Percentiles rank a stretch among this genome's conserved stretches.
Evolutionary conservation across 2,888 invertebrate genomes (phyloP).

Genomic region (Acleris literana): DNA sequence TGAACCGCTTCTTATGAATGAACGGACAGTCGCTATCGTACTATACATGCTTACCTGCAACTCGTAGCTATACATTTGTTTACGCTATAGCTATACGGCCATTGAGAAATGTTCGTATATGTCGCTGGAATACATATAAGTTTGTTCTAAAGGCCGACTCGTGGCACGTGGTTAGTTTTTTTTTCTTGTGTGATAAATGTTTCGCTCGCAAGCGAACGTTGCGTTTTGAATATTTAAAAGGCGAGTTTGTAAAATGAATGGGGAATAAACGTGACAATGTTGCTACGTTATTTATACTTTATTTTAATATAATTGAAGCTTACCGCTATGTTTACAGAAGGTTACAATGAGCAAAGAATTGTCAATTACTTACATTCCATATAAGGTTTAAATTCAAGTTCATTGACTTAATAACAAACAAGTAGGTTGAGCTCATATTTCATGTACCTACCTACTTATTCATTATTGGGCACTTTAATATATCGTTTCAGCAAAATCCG

Average conservation of each 20-base stretch:
- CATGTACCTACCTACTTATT: too few relatives aligned
- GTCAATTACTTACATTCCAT: too few relatives aligned
- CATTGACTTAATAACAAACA: too few relatives aligned
- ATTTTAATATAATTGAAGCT: background rate
- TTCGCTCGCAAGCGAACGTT: constrained; percentile 36
- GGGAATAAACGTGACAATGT: constrained; percentile 11
- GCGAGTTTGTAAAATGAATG: constrained; percentile 23
- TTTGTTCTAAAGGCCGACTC: constrained; percentile 50
- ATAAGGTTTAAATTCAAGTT: too few relatives aligned
- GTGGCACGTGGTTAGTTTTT: constrained; percentile 72
- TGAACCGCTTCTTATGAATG: constrained; percentile 84
- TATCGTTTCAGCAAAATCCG: too few relatives aligned
- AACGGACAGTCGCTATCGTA: constrained; percentile 74
- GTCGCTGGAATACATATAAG: constrained; percentile 48
- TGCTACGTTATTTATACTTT: background rate
- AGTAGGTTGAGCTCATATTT: too few relatives aligned
- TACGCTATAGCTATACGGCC: constrained; percentile 62
- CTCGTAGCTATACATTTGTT: constrained; percentile 53
- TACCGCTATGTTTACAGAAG: background rate
- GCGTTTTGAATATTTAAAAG: constrained; percentile 32
- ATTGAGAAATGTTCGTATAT: constrained; percentile 46
- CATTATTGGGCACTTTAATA: too few relatives aligned
- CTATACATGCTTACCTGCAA: constrained; percentile 71
- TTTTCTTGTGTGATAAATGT: constrained; percentile 55
- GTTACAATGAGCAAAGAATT: too few relatives aligned